Percentiles rank a stretch among this genome's conserved stretches.
These are phyloP conservation scores for Trichechus manatus DNA, from an alignment of 2,113 vertebrate species.

Conservation along the genomic window DNA sequence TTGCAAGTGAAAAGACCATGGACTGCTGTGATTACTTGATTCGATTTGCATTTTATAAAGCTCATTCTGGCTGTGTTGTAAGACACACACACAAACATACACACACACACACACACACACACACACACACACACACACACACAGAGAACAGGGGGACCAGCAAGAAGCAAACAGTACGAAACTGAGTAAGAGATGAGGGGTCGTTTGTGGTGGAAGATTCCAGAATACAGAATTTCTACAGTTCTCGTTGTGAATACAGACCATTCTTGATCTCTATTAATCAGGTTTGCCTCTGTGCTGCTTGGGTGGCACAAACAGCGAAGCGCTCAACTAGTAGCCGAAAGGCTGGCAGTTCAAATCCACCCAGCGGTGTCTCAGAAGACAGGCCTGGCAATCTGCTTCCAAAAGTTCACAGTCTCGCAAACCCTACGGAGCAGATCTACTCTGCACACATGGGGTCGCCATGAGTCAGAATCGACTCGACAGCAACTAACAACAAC, in stretches of 20 bases:
- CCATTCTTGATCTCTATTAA: neutral
- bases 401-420: neutral
- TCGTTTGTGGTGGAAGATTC: neutral
- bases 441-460: neutral
- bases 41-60: neutral
- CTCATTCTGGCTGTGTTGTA: neutral
- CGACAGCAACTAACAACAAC: neutral
- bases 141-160: neutral
- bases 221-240: neutral
- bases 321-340: neutral
- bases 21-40: neutral
- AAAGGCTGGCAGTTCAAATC: neutral
- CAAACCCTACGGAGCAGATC: neutral
- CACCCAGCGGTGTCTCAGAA: neutral
- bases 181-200: rapidly evolving
- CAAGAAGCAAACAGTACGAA: rapidly evolving
- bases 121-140: neutral
- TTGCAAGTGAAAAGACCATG: neutral
- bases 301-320: too few species aligned
- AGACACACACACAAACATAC: neutral
- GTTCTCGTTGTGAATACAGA: neutral
- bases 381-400: neutral
- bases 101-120: neutral
- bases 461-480: too few species aligned
- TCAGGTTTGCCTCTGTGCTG: neutral